A percentile compares a stretch with the other conserved stretches of the same genome.
Evolutionary conservation across 2,797 vertebrate species (phyloP).

Genomic region (Heterohyrax brucei): DNA sequence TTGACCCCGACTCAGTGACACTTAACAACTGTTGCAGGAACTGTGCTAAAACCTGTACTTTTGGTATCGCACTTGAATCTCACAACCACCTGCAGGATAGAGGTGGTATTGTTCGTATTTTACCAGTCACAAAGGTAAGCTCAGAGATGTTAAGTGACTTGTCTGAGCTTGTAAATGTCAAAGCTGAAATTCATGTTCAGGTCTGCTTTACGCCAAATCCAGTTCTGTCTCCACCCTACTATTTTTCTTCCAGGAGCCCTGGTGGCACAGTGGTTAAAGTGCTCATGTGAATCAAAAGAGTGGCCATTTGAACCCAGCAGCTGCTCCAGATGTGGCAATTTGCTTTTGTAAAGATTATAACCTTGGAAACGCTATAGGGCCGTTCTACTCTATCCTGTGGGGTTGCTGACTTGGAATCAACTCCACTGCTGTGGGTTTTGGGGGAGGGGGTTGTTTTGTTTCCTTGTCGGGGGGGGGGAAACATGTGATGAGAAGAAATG

Average conservation of each 20-base stretch:
- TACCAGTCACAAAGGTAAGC: constrained; percentile 52
- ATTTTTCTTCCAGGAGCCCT: constrained; percentile 43
- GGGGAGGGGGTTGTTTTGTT: background rate
- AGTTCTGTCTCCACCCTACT: constrained; percentile 64
- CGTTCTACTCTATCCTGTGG: background rate
- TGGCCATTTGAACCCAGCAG: too few species aligned
- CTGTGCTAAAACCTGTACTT: constrained; percentile 31
- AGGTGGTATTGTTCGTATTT: constrained; percentile 61
- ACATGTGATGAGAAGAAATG: constrained; percentile 61
- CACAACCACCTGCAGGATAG: constrained; percentile 21
- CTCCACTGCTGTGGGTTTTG: background rate
- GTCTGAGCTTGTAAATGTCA: constrained; percentile 39
- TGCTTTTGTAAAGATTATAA: background rate
- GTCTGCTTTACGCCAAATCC: constrained; percentile 62
- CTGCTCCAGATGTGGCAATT: too few species aligned
- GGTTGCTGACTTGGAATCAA: background rate
- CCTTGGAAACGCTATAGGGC: background rate
- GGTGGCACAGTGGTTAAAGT: too few species aligned
- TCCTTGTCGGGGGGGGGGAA: constrained; percentile 32
- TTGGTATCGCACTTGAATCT: constrained; percentile 49
- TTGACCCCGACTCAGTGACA: too few species aligned
- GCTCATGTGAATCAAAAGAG: too few species aligned
- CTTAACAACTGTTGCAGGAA: background rate
- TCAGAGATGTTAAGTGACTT: constrained; percentile 72
- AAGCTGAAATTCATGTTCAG: constrained; percentile 49